These are phyloP conservation scores for Syncerus caffer DNA, from an alignment of 2,797 vertebrate genomes.

Conservation along the genomic window DNA sequence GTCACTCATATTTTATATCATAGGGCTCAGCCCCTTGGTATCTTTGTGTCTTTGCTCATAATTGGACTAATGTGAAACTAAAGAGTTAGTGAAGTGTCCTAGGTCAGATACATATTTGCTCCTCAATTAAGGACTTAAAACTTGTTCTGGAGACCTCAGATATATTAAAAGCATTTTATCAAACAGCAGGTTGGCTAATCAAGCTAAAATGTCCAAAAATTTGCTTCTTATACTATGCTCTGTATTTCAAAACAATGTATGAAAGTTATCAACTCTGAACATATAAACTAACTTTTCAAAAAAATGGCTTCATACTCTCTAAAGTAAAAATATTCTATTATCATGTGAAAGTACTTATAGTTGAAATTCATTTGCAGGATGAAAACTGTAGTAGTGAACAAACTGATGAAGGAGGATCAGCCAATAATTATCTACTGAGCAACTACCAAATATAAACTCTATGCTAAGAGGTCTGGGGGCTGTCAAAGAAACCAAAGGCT, in stretches of 20 bases:
- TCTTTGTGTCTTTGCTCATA: background rate
- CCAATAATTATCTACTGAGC: background rate
- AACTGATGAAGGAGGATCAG: background rate
- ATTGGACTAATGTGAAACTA: background rate
- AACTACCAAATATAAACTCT: background rate
- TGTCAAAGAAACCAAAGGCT: background rate
- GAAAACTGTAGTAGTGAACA: background rate
- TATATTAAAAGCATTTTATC: background rate
- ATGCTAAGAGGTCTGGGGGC: background rate
- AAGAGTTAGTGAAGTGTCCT: background rate
- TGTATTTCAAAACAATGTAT: conserved; percentile 1
- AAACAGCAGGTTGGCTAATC: background rate
- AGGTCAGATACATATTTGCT: background rate
- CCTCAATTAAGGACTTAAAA: background rate
- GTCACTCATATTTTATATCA: background rate
- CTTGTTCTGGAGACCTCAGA: background rate
- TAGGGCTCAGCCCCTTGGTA: background rate
- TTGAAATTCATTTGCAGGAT: conserved; percentile 18
- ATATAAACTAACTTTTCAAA: background rate
- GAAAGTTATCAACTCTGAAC: background rate
- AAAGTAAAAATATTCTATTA: conserved; percentile 21
- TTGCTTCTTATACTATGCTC: background rate
- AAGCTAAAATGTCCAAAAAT: background rate
- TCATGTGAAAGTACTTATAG: background rate
- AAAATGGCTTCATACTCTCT: background rate